phyloP scores from a whole-genome alignment of 2,888 invertebrate species.

The Choreutis nemorana region DNA sequence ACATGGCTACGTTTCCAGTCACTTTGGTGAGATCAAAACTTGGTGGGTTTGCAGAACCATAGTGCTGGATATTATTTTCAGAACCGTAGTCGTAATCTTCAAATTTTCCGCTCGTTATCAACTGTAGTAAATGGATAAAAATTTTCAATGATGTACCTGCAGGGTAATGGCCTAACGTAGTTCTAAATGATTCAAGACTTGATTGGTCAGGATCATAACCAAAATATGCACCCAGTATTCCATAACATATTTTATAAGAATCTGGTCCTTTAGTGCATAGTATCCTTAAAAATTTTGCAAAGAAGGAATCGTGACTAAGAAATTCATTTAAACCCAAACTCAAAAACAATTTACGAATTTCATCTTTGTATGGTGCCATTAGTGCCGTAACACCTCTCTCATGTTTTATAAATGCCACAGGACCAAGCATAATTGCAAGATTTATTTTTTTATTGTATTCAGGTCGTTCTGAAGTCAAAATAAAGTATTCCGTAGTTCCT shows the following conservation, averaged over 20 bases:
- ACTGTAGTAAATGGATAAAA: constrained; percentile 24
- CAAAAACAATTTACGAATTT: constrained; percentile 5
- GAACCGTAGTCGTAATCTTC: constrained; percentile 27
- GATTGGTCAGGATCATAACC: constrained; percentile 18
- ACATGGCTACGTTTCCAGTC: constrained; percentile 19
- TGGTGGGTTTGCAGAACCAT: too few species aligned
- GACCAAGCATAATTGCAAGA: constrained; percentile 18
- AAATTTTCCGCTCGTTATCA: constrained; percentile 18
- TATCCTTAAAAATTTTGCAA: constrained; percentile 6
- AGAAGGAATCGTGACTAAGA: constrained; percentile 8
- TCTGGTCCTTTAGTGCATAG: constrained; percentile 8
- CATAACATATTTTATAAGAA: constrained; percentile 10
- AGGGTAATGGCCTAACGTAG: constrained; percentile 21
- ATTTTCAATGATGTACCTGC: constrained; percentile 26
- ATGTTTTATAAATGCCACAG: constrained; percentile 22
- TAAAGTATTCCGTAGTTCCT: constrained; percentile 69
- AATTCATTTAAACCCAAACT: constrained; percentile 9
- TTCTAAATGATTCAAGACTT: constrained; percentile 17
- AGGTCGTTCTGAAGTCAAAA: constrained; percentile 57
- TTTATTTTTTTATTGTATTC: constrained; percentile 36
- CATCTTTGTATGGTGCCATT: constrained; percentile 5
- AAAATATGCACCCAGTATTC: constrained; percentile 5
- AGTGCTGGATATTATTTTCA: too few species aligned
- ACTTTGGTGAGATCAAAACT: constrained; percentile 24
- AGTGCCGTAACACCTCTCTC: too few species aligned